Evolutionary conservation across 2,113 vertebrate genomes (phyloP), one percentile per base, ranked within the genome.

Genomic region (Poecilia latipinna): DNA sequence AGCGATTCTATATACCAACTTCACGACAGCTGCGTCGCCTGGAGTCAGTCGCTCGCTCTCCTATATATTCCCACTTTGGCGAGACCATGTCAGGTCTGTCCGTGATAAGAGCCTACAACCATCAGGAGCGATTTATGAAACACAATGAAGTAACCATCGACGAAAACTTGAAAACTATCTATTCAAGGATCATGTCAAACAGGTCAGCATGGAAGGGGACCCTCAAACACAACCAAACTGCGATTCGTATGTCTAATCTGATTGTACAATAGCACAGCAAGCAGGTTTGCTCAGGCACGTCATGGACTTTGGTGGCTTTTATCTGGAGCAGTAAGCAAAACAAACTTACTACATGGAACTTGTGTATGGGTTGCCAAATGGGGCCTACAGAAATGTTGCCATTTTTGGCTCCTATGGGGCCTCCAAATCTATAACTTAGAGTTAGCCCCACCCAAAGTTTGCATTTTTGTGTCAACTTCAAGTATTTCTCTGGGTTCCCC

Each of bases 61-160:
- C 98, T 4, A 95, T 99, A 87, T 99, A 97, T 89, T 97, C 98
- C 68, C 97, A 98, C 91, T 99, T 99, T 28, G 94, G 96, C 3
- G 98, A 99, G 92, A 99, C 98, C 0, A 96, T 99, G 33, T 90
- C 96, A 0, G 98, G 98, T 1, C 89, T 99, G 75, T 91, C 96
- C 0, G 96, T 99, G 65, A 97, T 99, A 82, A 94, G 97, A 3
- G 98, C 97, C 11, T 99, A 97, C 4, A 92, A 92, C 29, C 97
- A 98, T 83, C 96, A 99, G 86, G 92, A 95, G 1, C 93, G 96
- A 17, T 99, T 99, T 89, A 91, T 98, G 6, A 62, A 92, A 32
- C 93, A 95, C 19, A 98, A 95, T 3, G 94, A 97, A 80, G 8
- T 3, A 8, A 92, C 86, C 12, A 93, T 96, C 17, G 96, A 99